These are phyloP conservation scores for Tetragonula clypearis DNA, from an alignment of 1,140 invertebrate species.

Conservation along the genomic window DNA sequence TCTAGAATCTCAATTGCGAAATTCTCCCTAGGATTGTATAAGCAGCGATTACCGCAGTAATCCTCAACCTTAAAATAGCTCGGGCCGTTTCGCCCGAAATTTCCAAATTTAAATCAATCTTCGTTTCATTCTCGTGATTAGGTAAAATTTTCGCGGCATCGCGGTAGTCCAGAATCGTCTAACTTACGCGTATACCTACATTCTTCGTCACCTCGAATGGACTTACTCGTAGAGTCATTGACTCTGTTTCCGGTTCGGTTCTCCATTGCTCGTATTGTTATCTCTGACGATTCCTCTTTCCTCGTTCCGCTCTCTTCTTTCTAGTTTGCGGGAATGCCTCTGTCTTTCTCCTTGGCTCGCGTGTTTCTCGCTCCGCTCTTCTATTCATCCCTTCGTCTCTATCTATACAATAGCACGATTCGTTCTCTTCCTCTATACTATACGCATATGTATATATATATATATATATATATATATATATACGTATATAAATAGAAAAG, in stretches of 20 bases:
- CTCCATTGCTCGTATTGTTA: slow-evolving; percentile 71
- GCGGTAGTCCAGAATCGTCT: slow-evolving; percentile 34
- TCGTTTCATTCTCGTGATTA: slow-evolving; percentile 42
- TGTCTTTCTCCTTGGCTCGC: slow-evolving; percentile 33
- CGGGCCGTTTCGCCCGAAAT: neutral
- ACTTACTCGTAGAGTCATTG: slow-evolving; percentile 73
- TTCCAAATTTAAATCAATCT: neutral
- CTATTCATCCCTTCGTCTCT: slow-evolving; percentile 26
- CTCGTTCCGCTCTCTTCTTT: slow-evolving; percentile 49
- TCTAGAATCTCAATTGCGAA: neutral
- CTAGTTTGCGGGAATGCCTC: slow-evolving; percentile 35
- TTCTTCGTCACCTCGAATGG: slow-evolving; percentile 69
- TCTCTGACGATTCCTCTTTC: slow-evolving; percentile 59
- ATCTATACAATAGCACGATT: slow-evolving; percentile 12
- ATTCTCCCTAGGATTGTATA: neutral
- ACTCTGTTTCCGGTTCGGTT: slow-evolving; percentile 76
- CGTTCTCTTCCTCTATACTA: slow-evolving; percentile 28
- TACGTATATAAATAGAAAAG: neutral
- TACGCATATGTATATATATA: neutral
- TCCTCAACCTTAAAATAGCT: neutral
- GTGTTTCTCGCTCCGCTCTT: slow-evolving; percentile 10
- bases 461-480: neutral
- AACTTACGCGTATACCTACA: slow-evolving; percentile 53
- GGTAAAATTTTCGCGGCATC: slow-evolving; percentile 54
- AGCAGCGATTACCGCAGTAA: neutral